Evolutionary conservation across 2,888 invertebrate species (phyloP).

Genomic region (Galerucella nymphaeae): DNA sequence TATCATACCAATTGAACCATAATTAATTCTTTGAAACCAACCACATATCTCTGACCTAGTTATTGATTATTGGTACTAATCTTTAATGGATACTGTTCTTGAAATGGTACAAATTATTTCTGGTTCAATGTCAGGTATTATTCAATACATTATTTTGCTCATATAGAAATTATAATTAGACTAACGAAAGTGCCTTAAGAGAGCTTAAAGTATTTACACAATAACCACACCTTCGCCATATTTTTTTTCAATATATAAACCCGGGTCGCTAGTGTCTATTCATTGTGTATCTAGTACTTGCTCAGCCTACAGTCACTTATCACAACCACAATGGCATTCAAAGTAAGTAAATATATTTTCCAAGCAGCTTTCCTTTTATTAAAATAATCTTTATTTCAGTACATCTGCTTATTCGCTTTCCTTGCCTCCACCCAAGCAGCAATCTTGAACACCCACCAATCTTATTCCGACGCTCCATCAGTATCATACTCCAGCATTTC

Average conservation of each 20-base stretch:
- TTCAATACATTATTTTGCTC: background rate
- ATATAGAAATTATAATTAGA: background rate
- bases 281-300: slow-evolving; percentile 2
- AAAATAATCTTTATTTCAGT: background rate
- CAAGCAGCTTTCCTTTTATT: too few relatives aligned
- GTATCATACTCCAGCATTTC: slow-evolving; percentile 53
- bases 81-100: background rate
- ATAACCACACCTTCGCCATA: background rate
- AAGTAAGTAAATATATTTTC: background rate
- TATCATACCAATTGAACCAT: too few relatives aligned
- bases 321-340: background rate
- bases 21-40: too few relatives aligned
- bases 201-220: slow-evolving; percentile 2
- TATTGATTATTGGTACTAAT: background rate
- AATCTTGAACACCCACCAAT: background rate
- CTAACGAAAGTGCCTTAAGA: background rate
- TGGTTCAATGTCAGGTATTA: slow-evolving; percentile 7
- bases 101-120: background rate
- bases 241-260: slow-evolving; percentile 3
- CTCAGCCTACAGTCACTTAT: background rate
- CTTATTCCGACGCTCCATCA: slow-evolving; percentile 39
- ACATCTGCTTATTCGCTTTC: background rate
- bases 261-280: background rate
- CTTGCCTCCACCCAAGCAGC: background rate
- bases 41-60: background rate